These are phyloP conservation scores for Mythimna pallens DNA, from an alignment of 2,888 invertebrate genomes.

Conservation along the genomic window DNA sequence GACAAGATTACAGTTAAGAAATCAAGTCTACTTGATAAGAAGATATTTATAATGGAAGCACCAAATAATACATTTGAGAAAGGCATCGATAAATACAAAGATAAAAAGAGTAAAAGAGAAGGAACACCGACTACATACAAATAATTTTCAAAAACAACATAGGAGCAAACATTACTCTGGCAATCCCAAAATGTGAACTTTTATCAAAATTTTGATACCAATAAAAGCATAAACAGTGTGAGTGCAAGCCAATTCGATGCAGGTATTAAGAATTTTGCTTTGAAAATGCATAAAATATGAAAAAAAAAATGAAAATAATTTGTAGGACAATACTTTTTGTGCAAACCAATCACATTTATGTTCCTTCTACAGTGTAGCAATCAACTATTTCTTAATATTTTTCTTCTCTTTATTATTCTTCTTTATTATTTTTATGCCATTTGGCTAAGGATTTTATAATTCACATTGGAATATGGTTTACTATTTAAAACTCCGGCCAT, in stretches of 20 bases:
- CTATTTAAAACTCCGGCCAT: too few species aligned
- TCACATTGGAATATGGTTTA: too few species aligned
- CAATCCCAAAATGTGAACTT: slow-evolving; percentile 69
- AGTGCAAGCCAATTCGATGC: slow-evolving; percentile 87
- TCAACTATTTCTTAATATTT: slow-evolving; percentile 21
- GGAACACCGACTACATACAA: slow-evolving; percentile 89
- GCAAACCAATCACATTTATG: slow-evolving; percentile 82
- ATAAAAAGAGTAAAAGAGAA: slow-evolving; percentile 88
- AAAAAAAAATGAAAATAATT: slow-evolving; percentile 64
- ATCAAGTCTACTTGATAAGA: background rate
- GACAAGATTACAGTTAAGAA: background rate
- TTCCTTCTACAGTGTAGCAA: slow-evolving; percentile 69
- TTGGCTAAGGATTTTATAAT: too few species aligned
- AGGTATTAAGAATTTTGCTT: slow-evolving; percentile 70
- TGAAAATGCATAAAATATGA: slow-evolving; percentile 75
- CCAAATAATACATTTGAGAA: slow-evolving; percentile 61
- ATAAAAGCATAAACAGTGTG: slow-evolving; percentile 84
- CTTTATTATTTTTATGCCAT: background rate
- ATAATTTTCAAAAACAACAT: slow-evolving; percentile 74
- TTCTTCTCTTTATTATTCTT: background rate
- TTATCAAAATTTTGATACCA: slow-evolving; percentile 68
- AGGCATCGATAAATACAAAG: slow-evolving; percentile 72
- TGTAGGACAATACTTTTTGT: slow-evolving; percentile 74
- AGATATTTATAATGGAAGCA: background rate
- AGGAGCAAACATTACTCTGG: slow-evolving; percentile 77